These are phyloP conservation scores for Zonitis immaculata DNA, from an alignment of 2,888 invertebrate species.

Conservation along the genomic window DNA sequence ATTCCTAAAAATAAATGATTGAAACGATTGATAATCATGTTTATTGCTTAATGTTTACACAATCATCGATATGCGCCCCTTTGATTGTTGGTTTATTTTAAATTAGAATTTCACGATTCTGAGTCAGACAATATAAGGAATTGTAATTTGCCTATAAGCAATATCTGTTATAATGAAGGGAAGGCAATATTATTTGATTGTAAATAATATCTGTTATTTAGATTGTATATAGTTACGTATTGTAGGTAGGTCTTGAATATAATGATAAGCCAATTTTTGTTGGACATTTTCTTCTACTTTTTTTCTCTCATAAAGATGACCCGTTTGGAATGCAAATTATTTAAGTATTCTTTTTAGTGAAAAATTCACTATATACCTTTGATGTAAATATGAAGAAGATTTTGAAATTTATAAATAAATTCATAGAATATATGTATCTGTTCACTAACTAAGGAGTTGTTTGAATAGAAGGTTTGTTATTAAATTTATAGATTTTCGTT, in stretches of 20 bases:
- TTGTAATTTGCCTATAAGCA: no score
- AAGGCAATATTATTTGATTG: no score
- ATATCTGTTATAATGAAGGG: no score
- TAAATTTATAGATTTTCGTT: not conserved
- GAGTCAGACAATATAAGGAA: no score
- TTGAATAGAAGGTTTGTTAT: not conserved
- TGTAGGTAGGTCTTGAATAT: not conserved
- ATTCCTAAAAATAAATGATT: no score
- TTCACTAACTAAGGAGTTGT: not conserved
- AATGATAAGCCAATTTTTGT: not conserved
- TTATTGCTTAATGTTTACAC: no score
- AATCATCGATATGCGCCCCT: no score
- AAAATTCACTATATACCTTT: not conserved
- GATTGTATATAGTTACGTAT: no score
- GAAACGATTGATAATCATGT: no score
- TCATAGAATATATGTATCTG: not conserved
- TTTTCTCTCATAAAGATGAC: not conserved
- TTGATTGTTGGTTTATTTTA: no score
- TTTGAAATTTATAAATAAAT: not conserved
- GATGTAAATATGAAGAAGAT: not conserved
- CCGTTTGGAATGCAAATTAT: not conserved
- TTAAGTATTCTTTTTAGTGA: not conserved
- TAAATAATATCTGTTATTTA: no score
- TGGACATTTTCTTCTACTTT: not conserved
- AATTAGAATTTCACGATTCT: no score